These are phyloP conservation scores for Mastigias papua DNA, from an alignment of 30 jellyfish, hydroid and myxozoan species.

Conservation along the genomic window DNA sequence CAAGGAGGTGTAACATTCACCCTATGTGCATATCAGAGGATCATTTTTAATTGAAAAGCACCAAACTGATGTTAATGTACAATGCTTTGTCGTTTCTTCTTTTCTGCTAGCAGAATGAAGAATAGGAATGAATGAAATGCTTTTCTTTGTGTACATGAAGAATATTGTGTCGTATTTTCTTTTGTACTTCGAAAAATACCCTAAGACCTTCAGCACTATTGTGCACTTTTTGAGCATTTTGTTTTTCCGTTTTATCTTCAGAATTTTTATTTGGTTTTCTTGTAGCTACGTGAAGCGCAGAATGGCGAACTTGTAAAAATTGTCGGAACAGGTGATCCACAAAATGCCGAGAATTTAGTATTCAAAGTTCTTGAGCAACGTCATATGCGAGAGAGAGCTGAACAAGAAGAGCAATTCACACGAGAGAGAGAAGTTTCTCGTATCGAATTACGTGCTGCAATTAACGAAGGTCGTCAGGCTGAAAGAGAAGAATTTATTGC, in stretches of 20 bases:
- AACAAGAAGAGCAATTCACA: conserved; percentile 84
- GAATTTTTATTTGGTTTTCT: background rate
- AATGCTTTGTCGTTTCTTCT: no score
- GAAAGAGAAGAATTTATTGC: conserved; percentile 86
- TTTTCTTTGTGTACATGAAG: no score
- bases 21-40: no score
- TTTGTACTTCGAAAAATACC: no score
- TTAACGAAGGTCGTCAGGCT: conserved; percentile 76
- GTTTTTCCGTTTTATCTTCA: background rate
- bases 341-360: conserved; percentile 84
- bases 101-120: no score
- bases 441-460: conserved; percentile 62
- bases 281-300: conserved; percentile 88
- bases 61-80: no score
- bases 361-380: conserved; percentile 91
- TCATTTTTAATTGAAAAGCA: no score
- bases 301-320: conserved; percentile 69
- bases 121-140: no score
- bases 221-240: background rate
- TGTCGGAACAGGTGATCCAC: conserved; percentile 73
- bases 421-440: conserved; percentile 86
- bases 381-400: conserved; percentile 97
- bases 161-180: no score
- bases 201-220: no score
- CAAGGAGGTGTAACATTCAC: no score